Conservation (phyloP, 2,888 invertebrate species). For the Xylota segnis region DNA sequence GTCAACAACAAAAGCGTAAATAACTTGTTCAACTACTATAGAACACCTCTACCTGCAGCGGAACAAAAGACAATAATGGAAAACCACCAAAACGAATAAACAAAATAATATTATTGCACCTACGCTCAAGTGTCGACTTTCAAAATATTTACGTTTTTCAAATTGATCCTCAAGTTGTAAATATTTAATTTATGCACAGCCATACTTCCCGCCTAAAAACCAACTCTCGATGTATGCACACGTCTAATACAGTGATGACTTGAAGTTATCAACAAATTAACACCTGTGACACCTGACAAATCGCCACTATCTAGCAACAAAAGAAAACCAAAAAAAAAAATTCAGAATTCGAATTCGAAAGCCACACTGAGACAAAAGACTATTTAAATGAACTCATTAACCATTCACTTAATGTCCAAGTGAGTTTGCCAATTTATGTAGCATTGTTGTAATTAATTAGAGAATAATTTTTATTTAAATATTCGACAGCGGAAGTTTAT, state of each 20-base stretch:
- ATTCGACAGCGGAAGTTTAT: conserved; percentile 61
- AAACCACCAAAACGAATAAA: not conserved
- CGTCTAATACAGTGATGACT: not conserved
- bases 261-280: conserved; percentile 43
- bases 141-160: conserved; percentile 31
- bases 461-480: conserved; percentile 44
- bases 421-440: conserved; percentile 50
- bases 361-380: conserved; percentile 26
- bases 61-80: not conserved
- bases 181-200: conserved; percentile 9
- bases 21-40: not conserved
- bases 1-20: not conserved
- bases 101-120: not conserved
- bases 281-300: conserved; percentile 69
- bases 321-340: conserved; percentile 25
- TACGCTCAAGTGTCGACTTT: not conserved
- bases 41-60: not conserved
- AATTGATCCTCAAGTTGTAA: conserved; percentile 25
- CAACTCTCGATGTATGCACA: conserved; percentile 1
- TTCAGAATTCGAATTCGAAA: conserved; percentile 10
- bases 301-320: conserved; percentile 24
- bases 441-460: conserved; percentile 48
- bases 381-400: conserved; percentile 53
- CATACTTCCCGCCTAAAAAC: conserved; percentile 14
- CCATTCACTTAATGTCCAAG: conserved; percentile 50